Evolutionary conservation across 1,140 invertebrate species (phyloP).

Genomic region (Ostrea edulis): DNA sequence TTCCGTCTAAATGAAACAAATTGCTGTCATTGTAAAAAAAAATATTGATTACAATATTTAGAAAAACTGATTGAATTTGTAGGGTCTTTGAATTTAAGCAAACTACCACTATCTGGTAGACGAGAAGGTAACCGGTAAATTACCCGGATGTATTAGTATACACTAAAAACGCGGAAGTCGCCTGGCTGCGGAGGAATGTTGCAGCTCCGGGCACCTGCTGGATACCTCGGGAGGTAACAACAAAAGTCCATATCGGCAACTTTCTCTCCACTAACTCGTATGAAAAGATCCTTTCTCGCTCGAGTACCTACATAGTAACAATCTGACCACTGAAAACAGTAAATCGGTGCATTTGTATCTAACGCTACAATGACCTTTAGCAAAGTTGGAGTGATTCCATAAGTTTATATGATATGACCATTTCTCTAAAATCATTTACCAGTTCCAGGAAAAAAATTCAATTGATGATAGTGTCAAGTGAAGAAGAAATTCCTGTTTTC

Average conservation of each 20-base stretch:
- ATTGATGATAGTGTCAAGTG: neutral
- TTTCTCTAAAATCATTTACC: no score
- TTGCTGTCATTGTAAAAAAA: neutral
- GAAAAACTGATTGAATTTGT: no score
- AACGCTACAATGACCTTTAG: neutral
- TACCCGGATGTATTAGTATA: neutral
- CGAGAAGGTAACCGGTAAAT: neutral
- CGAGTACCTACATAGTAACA: no score
- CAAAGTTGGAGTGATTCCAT: neutral
- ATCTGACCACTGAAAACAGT: neutral
- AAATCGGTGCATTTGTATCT: neutral
- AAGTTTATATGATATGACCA: neutral
- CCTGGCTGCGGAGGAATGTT: slow-evolving; percentile 12
- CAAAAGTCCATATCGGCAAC: neutral
- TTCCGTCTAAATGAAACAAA: slow-evolving; percentile 3
- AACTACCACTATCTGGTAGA: neutral
- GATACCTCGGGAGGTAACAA: slow-evolving; percentile 16
- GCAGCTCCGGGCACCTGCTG: neutral
- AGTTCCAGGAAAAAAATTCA: neutral
- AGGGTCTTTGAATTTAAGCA: no score
- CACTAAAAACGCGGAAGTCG: neutral
- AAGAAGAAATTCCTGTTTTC: neutral
- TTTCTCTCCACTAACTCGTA: neutral
- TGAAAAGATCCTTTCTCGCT: neutral
- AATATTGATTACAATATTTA: no score